Evolutionary conservation across 2,113 vertebrate genomes (phyloP).

Genomic region (Salvelinus fontinalis): DNA sequence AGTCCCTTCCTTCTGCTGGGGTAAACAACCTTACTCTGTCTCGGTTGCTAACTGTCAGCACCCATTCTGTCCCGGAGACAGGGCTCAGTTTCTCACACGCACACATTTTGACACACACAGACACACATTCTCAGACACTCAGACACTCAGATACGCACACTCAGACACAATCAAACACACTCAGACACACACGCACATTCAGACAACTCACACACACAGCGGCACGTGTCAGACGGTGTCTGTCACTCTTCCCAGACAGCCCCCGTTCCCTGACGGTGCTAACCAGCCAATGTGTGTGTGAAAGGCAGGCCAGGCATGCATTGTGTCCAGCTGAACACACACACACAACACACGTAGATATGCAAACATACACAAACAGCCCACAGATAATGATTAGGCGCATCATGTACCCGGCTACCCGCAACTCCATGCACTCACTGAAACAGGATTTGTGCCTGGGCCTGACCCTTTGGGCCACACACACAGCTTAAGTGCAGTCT

Average conservation of each 20-base stretch:
- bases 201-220: constrained; percentile 19
- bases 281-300: constrained; percentile 14
- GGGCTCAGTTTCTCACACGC: not conserved
- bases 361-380: not conserved
- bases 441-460: constrained; percentile 17
- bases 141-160: constrained; percentile 7
- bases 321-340: not conserved
- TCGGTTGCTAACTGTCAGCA: constrained; percentile 10
- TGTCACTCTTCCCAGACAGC: constrained; percentile 16
- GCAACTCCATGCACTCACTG: constrained; percentile 8
- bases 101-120: not conserved
- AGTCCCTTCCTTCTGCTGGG: constrained; percentile 19
- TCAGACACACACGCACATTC: constrained; percentile 9
- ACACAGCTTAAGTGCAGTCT: not conserved
- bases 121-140: too few relatives aligned
- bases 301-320: too few relatives aligned
- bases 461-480: not conserved
- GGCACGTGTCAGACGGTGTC: constrained; percentile 10
- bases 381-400: not conserved
- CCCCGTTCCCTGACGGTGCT: not conserved
- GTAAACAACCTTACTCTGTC: constrained; percentile 45
- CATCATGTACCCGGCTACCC: not conserved
- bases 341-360: constrained; percentile 1
- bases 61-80: constrained; percentile 17
- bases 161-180: not conserved